Conservation (phyloP, 1,140 invertebrate genomes). For the Hylyphantes graminicola region DNA sequence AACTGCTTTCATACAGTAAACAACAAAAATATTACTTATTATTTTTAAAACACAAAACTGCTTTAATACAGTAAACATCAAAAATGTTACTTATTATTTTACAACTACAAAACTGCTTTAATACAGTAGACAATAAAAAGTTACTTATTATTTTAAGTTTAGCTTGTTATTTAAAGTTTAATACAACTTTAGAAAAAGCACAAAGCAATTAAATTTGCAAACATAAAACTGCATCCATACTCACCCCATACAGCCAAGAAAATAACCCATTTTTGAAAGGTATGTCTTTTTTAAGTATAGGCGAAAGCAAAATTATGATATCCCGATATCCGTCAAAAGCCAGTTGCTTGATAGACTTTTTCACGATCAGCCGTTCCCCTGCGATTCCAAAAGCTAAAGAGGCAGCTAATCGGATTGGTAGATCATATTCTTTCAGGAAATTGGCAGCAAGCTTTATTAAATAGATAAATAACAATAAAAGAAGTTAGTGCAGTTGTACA, state of each 20-base stretch:
- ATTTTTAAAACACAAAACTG: too few species aligned
- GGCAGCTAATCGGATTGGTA: constrained; percentile 46
- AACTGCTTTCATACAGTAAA: too few species aligned
- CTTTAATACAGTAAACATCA: too few species aligned
- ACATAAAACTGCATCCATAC: constrained; percentile 3
- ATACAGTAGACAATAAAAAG: too few species aligned
- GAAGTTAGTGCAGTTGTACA: neutral
- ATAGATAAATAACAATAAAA: neutral
- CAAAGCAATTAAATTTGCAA: constrained; percentile 66
- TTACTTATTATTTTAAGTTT: too few species aligned
- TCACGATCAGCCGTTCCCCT: constrained; percentile 52
- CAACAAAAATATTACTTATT: too few species aligned
- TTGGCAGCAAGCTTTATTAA: constrained; percentile 47
- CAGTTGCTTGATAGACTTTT: constrained; percentile 53
- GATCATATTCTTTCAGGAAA: constrained; percentile 49
- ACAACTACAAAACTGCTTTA: too few species aligned
- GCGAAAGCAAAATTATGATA: constrained; percentile 51
- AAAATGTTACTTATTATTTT: too few species aligned
- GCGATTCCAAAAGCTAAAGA: constrained; percentile 47
- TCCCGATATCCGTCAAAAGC: constrained; percentile 57
- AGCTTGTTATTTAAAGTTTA: neutral
- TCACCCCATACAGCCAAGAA: constrained; percentile 55
- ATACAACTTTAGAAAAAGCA: neutral
- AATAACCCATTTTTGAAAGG: constrained; percentile 56
- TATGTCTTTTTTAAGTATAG: constrained; percentile 44